Evolutionary conservation across 2,888 invertebrate species (phyloP).

Genomic region (Lobophora halterata): DNA sequence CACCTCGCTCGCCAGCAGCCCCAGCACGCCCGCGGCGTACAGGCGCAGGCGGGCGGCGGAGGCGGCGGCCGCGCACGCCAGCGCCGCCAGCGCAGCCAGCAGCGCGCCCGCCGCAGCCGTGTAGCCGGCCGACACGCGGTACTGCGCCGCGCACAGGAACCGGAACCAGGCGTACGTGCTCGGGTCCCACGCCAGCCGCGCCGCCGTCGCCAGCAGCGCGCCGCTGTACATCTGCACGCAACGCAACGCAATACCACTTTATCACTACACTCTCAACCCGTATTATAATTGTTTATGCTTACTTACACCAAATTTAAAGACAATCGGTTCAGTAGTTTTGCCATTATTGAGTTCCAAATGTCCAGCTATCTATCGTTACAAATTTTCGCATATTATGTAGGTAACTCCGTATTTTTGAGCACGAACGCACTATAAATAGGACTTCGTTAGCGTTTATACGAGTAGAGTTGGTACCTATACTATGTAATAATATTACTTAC

Average conservation of each 20-base stretch:
- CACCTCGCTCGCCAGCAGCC: slow-evolving; percentile 65
- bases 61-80: slow-evolving; percentile 63
- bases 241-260: slow-evolving; percentile 2
- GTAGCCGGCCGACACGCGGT: slow-evolving; percentile 69
- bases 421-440: no score
- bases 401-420: no score
- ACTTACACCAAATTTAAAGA: no score
- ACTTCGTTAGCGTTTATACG: no score
- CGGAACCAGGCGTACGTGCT: slow-evolving; percentile 77
- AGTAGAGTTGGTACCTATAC: no score
- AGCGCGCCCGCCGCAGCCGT: slow-evolving; percentile 66
- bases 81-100: slow-evolving; percentile 70
- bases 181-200: slow-evolving; percentile 76
- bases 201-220: slow-evolving; percentile 74
- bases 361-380: no score
- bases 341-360: no score
- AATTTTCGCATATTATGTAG: no score
- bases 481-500: no score
- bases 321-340: no score
- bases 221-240: slow-evolving; percentile 71
- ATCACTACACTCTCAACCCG: not conserved
- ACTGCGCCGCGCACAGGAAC: slow-evolving; percentile 72
- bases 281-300: no score
- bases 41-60: slow-evolving; percentile 30
- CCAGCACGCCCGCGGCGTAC: slow-evolving; percentile 51